Evolutionary conservation across 2,797 vertebrate genomes (phyloP).

Genomic region (Saguinus oedipus): DNA sequence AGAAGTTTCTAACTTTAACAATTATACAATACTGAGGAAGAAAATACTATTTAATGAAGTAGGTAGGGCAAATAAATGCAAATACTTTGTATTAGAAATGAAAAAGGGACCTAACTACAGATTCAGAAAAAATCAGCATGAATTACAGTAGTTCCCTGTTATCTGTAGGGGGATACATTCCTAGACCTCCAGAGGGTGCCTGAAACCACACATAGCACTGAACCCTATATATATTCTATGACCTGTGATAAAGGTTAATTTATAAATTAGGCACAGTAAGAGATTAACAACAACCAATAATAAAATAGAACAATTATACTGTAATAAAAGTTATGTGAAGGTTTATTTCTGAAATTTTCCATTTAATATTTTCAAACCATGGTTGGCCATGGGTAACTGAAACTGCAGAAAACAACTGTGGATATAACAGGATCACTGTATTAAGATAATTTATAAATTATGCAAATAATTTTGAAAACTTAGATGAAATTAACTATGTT

Average conservation of each 20-base stretch:
- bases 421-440: neutral
- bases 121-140: neutral
- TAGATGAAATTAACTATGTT: neutral
- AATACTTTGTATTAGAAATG: slow-evolving; percentile 7
- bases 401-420: neutral
- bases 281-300: neutral
- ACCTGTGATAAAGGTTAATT: neutral
- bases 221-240: neutral
- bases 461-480: slow-evolving; percentile 11
- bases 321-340: neutral
- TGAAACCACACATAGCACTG: neutral
- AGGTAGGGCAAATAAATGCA: slow-evolving; percentile 21
- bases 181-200: neutral
- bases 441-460: slow-evolving; percentile 22
- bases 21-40: neutral
- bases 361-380: neutral
- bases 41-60: neutral
- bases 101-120: slow-evolving; percentile 31
- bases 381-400: neutral
- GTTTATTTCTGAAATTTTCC: neutral
- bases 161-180: neutral
- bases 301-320: neutral
- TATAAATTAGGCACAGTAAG: neutral
- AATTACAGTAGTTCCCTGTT: neutral
- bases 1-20: slow-evolving; percentile 48